Evolutionary conservation across 2,797 vertebrate genomes (phyloP), one percentile per base, ranked within the genome.

Genomic region (Semotilus atromaculatus): DNA sequence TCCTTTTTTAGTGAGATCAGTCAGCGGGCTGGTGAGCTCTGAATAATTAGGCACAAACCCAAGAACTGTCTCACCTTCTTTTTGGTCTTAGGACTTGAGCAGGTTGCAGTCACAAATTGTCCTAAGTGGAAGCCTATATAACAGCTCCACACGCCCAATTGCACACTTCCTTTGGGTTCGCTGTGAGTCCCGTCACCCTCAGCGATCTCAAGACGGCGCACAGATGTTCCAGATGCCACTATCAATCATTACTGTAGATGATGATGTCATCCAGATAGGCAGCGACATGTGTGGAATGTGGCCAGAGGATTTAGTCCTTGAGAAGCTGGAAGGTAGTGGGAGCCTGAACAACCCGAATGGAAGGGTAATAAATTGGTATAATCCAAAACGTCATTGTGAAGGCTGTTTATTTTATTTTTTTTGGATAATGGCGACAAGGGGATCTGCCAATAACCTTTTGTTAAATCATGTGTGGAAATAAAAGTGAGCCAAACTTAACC

Each of bases 381-480:
- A 70, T n/a, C 51, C 36, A 11, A 40, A 62, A 3, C 18, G 60
- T n/a, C 62, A 4, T 10, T n/a, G 48, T 77, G 34, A 71, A 38
- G 64, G 36, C n/a, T 83, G 40, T 23, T 55, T 23, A n/a, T n/a
- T n/a, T n/a, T n/a, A n/a, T n/a, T 23, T 23, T 23, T 8, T 55
- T 55, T 55, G 53, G 21, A 23, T 77, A 29, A 62, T 62, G 43
- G 81, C 7, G 21, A 71, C 43, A 79, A 79, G 48, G 62, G 62
- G 64, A 75, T 86, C 71, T 81, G 60, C 84, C 43, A 85, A 58
- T 67, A 81, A 13, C 23, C 45, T 6, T 74, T 76, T 60, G 34
- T 82, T 53, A 76, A 80, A 83, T 77, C n/a, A 55, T 80, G 55
- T 66, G 85, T 66, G 13, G 67, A n/a, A 23, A 58, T 29, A 66